Evolutionary conservation across 1,140 invertebrate species (phyloP).

Genomic region (Mizuhopecten yessoensis): DNA sequence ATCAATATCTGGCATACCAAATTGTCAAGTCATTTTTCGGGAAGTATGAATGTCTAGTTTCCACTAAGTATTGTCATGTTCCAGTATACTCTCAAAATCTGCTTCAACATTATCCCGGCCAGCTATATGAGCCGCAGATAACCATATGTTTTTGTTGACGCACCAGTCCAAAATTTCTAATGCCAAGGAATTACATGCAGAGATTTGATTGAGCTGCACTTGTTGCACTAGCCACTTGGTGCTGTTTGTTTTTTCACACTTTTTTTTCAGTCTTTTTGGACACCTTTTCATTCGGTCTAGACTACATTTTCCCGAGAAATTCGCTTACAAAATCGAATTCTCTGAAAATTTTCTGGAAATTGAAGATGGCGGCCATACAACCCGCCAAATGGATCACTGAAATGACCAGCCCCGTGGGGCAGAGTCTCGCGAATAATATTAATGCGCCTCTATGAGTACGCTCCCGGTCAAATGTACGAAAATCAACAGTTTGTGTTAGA

Average conservation of each 20-base stretch:
- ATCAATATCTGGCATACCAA: conserved; percentile 49
- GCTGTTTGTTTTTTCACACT: background rate
- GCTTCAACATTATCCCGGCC: conserved; percentile 41
- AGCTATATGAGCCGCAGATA: conserved; percentile 43
- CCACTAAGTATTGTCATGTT: conserved; percentile 56
- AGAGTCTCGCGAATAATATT: background rate
- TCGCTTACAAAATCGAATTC: background rate
- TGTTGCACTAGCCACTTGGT: too few relatives aligned
- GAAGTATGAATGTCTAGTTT: conserved; percentile 54
- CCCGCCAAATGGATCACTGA: background rate
- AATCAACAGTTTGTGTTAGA: background rate
- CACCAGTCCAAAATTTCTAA: background rate
- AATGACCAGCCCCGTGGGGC: background rate
- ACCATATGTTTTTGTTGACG: conserved; percentile 30
- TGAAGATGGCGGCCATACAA: background rate
- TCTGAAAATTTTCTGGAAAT: background rate
- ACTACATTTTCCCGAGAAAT: background rate
- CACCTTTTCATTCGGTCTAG: background rate
- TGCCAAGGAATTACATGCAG: background rate
- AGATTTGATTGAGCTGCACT: too few relatives aligned
- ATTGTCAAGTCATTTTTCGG: conserved; percentile 30
- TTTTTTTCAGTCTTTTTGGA: background rate
- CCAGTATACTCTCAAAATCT: background rate
- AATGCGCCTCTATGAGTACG: conserved; percentile 4
- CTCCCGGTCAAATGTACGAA: background rate